A percentile compares a stretch with the other conserved stretches of the same genome.
Evolutionary conservation across 2,113 vertebrate species (phyloP).

Genomic region (Festucalex cinctus): DNA sequence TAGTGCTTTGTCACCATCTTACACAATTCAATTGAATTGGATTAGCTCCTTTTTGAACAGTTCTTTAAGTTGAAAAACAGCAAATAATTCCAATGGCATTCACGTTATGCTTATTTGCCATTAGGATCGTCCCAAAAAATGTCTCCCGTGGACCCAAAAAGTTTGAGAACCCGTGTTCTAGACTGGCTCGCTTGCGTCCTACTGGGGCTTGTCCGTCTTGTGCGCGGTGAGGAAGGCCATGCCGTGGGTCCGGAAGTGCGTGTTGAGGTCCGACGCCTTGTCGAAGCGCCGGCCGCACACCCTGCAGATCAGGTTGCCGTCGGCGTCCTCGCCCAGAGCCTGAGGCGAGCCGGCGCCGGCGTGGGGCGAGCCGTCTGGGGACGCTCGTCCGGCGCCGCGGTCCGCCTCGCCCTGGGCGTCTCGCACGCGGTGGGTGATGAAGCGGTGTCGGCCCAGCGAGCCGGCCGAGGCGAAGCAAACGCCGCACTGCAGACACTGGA

Average conservation of each 20-base stretch:
- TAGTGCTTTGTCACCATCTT: neutral
- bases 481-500: constrained; percentile 89
- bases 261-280: constrained; percentile 87
- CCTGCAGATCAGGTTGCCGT: constrained; percentile 75
- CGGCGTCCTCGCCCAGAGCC: constrained; percentile 54
- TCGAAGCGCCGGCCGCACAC: constrained; percentile 86
- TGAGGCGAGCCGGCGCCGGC: constrained; percentile 41
- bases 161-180: constrained; percentile 12
- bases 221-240: constrained; percentile 92
- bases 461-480: constrained; percentile 85
- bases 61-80: neutral
- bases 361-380: constrained; percentile 48
- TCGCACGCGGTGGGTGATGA: constrained; percentile 88
- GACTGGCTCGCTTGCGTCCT: constrained; percentile 3
- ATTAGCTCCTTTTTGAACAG: neutral
- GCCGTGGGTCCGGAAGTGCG: constrained; percentile 92
- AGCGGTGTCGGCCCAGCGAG: constrained; percentile 84
- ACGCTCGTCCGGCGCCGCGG: constrained; percentile 29
- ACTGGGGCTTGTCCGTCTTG: constrained; percentile 77
- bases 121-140: neutral
- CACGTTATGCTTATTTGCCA: neutral
- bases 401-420: constrained; percentile 57
- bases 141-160: neutral
- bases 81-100: too few relatives aligned
- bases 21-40: neutral